Percentiles rank a stretch among this genome's conserved stretches.
Conservation (phyloP, 2,888 invertebrate species). For the Calephelis perditalis region DNA sequence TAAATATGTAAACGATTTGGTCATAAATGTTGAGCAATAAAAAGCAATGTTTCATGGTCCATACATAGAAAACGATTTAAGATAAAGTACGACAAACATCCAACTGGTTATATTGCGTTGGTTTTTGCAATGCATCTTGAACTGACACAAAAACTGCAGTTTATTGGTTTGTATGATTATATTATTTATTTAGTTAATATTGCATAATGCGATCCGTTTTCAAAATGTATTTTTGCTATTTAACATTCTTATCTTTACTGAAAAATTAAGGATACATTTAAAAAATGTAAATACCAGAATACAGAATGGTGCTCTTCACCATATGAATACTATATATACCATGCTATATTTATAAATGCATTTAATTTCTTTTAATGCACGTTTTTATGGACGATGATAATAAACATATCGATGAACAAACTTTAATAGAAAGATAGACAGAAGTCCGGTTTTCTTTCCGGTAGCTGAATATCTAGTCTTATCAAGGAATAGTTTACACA, state of each 20-base stretch:
- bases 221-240: background rate
- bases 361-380: too few species aligned
- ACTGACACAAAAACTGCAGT: conserved; percentile 3
- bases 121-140: conserved; percentile 11
- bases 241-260: background rate
- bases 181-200: background rate
- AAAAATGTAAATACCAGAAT: too few species aligned
- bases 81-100: conserved; percentile 12
- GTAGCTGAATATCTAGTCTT: too few species aligned
- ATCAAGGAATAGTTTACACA: too few species aligned
- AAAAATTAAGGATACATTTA: too few species aligned
- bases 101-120: conserved; percentile 6
- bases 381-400: too few species aligned
- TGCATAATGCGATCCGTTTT: background rate
- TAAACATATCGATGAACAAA: too few species aligned
- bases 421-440: too few species aligned
- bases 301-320: too few species aligned
- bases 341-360: too few species aligned
- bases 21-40: conserved; percentile 7
- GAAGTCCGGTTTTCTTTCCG: too few species aligned
- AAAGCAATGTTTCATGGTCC: conserved; percentile 1
- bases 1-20: conserved; percentile 1
- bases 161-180: background rate
- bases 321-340: too few species aligned
- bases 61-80: conserved; percentile 11